phyloP scores from a whole-genome alignment of 2,888 invertebrate genomes.

The Cephalotes varians region DNA sequence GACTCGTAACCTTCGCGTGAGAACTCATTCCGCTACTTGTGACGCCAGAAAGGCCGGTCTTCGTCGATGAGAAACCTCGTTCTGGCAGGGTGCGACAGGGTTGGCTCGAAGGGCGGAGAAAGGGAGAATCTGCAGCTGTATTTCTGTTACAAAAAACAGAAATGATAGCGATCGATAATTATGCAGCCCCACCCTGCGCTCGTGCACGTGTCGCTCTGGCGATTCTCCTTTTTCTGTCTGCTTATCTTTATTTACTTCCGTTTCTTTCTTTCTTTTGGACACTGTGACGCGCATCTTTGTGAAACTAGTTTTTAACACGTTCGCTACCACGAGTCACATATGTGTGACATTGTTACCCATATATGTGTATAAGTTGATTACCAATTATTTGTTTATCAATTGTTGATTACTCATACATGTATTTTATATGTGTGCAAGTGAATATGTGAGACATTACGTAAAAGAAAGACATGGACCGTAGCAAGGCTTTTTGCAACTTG shows the following conservation, averaged over 20 bases:
- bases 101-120: slow-evolving; percentile 39
- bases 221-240: neutral
- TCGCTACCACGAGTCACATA: no score
- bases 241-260: neutral
- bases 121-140: slow-evolving; percentile 69
- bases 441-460: no score
- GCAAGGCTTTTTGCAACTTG: no score
- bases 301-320: neutral
- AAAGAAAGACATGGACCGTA: no score
- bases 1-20: slow-evolving; percentile 50
- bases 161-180: slow-evolving; percentile 74
- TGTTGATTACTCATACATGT: no score
- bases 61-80: slow-evolving; percentile 65
- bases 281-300: neutral
- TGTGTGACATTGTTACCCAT: no score
- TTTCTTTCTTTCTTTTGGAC: neutral
- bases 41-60: slow-evolving; percentile 60
- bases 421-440: no score
- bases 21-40: slow-evolving; percentile 61
- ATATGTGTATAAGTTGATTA: no score
- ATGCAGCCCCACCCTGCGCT: slow-evolving; percentile 59
- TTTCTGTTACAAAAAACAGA: slow-evolving; percentile 67
- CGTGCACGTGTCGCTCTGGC: slow-evolving; percentile 55
- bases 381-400: no score
- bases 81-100: neutral